phyloP scores from a whole-genome alignment of 2,113 vertebrate species.

The Atractosteus spatula region DNA sequence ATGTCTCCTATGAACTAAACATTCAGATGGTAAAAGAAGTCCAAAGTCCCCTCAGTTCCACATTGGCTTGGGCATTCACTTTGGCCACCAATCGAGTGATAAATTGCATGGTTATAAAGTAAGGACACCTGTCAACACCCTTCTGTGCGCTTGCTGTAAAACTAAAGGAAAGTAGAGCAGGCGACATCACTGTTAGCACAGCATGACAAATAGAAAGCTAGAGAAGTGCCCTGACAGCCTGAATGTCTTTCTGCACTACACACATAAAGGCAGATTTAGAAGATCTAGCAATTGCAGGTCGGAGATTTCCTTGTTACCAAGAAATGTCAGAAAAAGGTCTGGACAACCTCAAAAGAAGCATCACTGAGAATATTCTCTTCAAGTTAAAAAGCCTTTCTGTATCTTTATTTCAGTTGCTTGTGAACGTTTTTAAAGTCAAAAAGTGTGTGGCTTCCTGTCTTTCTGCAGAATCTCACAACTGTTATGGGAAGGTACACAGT shows the following conservation, averaged over 20 bases:
- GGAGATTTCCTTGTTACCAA: too few relatives aligned
- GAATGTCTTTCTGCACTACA: not conserved
- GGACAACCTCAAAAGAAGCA: too few relatives aligned
- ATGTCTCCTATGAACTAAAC: not conserved
- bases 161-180: conserved; percentile 27
- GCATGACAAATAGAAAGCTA: not conserved
- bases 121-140: conserved; percentile 61
- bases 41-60: conserved; percentile 33
- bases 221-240: not conserved
- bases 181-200: conserved; percentile 9
- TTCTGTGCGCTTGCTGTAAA: conserved; percentile 24
- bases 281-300: too few relatives aligned
- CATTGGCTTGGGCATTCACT: conserved; percentile 38
- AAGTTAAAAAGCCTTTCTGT: too few relatives aligned
- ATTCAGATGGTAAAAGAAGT: not conserved
- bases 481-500: conserved; percentile 4
- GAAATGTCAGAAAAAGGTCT: too few relatives aligned
- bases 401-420: too few relatives aligned
- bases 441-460: not conserved
- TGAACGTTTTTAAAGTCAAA: too few relatives aligned
- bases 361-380: too few relatives aligned
- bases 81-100: conserved; percentile 57
- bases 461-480: conserved; percentile 3
- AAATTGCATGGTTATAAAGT: conserved; percentile 64
- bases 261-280: too few relatives aligned